Evolutionary conservation across 2,888 invertebrate genomes (phyloP).

Genomic region (Drosophila paranaensis): DNA sequence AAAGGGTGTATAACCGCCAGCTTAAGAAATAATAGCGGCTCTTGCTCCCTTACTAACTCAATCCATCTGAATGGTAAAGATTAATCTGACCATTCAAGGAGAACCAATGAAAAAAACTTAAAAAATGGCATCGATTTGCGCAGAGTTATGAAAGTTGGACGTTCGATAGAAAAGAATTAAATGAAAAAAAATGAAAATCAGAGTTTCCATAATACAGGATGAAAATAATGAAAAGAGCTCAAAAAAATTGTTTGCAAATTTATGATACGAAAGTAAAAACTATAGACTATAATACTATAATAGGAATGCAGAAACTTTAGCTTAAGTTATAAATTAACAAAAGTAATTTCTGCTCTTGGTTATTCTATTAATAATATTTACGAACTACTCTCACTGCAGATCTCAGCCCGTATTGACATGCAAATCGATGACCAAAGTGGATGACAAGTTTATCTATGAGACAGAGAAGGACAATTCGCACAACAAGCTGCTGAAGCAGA

Average conservation of each 20-base stretch:
- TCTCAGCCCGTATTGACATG: slow-evolving; percentile 87
- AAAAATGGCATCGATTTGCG: background rate
- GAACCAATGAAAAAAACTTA: background rate
- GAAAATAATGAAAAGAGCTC: too few species aligned
- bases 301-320: too few species aligned
- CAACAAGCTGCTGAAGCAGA: slow-evolving; percentile 92
- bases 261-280: too few species aligned
- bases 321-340: too few species aligned
- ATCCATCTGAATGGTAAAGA: too few species aligned
- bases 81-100: background rate
- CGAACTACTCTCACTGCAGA: slow-evolving; percentile 64
- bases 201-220: background rate
- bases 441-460: slow-evolving; percentile 93
- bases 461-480: slow-evolving; percentile 93
- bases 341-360: too few species aligned
- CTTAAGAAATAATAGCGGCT: background rate
- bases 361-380: too few species aligned
- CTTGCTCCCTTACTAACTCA: background rate
- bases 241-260: too few species aligned
- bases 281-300: too few species aligned
- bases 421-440: slow-evolving; percentile 88
- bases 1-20: slow-evolving; percentile 1
- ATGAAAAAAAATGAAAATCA: background rate
- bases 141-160: background rate
- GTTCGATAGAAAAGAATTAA: background rate